phyloP scores from a whole-genome alignment of 2,113 vertebrate genomes.

The Anguilla japonica region DNA sequence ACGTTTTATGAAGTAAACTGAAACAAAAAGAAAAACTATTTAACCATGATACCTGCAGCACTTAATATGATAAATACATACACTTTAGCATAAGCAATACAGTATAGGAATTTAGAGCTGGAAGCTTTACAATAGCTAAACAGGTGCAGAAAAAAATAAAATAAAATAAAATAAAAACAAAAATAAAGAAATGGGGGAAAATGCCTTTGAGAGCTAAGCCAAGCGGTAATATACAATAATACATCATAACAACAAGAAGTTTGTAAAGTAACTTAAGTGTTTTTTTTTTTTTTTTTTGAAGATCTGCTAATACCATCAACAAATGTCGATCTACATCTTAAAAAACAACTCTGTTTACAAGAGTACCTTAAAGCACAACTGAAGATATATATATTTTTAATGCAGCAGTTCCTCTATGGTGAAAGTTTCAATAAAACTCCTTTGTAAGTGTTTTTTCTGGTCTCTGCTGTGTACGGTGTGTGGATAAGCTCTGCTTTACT shows the following conservation, averaged over 20 bases:
- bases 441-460: slow-evolving; percentile 17
- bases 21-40: slow-evolving; percentile 57
- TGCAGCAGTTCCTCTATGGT: slow-evolving; percentile 70
- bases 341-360: slow-evolving; percentile 74
- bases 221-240: slow-evolving; percentile 77
- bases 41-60: slow-evolving; percentile 76
- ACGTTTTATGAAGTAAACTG: slow-evolving; percentile 71
- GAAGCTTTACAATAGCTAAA: slow-evolving; percentile 77
- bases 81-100: slow-evolving; percentile 77
- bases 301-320: slow-evolving; percentile 63
- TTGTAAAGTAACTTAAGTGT: slow-evolving; percentile 65
- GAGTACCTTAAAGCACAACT: slow-evolving; percentile 76
- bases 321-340: slow-evolving; percentile 66
- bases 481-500: slow-evolving; percentile 57
- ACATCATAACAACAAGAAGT: slow-evolving; percentile 69
- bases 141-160: slow-evolving; percentile 58
- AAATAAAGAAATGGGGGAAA: slow-evolving; percentile 44
- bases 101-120: slow-evolving; percentile 74
- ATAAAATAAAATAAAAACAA: slow-evolving; percentile 29
- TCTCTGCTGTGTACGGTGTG: slow-evolving; percentile 45
- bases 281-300: slow-evolving; percentile 38
- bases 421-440: slow-evolving; percentile 52
- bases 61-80: slow-evolving; percentile 81
- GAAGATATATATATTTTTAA: slow-evolving; percentile 53
- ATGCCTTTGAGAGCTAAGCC: slow-evolving; percentile 73